Evolutionary conservation across 2,888 invertebrate species (phyloP).

Genomic region (Lymantria dispar): DNA sequence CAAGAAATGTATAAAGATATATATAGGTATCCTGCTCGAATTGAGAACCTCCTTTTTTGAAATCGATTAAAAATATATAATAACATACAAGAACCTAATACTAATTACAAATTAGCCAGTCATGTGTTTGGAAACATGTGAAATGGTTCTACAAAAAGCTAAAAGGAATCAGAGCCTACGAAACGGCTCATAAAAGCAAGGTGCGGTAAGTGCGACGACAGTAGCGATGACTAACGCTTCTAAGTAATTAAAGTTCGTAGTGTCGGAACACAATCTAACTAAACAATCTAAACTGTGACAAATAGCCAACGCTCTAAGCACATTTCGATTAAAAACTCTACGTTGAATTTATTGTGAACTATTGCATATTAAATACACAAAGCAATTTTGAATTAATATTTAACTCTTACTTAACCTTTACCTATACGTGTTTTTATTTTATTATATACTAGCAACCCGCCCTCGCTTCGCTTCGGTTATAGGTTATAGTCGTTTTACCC

Average conservation of each 20-base stretch:
- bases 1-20: too few species aligned
- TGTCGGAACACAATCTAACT: conserved; percentile 35
- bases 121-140: not conserved
- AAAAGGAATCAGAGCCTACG: conserved; percentile 30
- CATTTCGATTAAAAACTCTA: conserved; percentile 35
- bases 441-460: too few species aligned
- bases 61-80: too few species aligned
- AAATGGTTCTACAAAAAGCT: conserved; percentile 16
- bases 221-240: conserved; percentile 38
- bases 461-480: too few species aligned
- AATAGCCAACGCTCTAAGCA: conserved; percentile 24
- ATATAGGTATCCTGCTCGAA: too few species aligned
- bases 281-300: conserved; percentile 48
- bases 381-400: too few species aligned
- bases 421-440: too few species aligned
- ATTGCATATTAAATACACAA: conserved; percentile 6
- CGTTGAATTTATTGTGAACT: conserved; percentile 8
- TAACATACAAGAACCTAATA: not conserved
- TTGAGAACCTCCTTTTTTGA: too few species aligned
- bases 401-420: too few species aligned
- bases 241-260: conserved; percentile 53
- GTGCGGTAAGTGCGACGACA: conserved; percentile 27
- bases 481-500: too few species aligned
- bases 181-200: conserved; percentile 30
- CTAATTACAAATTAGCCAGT: not conserved